These are phyloP conservation scores for honey bee (Apis mellifera) DNA, from an alignment of 1,140 invertebrate genomes.

Conservation along the genomic window Amel_HAv3.1 CM009935.2:6551001-6551500, in stretches of 20 bases:
- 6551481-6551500: not conserved
- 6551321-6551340: constrained; percentile 47
- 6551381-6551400: constrained; percentile 35
- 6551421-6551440: not conserved
- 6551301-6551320: constrained; percentile 59
- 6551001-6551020: constrained; percentile 88
- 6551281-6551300: not conserved
- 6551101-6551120: not conserved
- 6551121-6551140: not conserved
- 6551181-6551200: not conserved
- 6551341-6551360: constrained; percentile 45
- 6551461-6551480: not conserved
- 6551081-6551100: not conserved
- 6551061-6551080: constrained; percentile 83
- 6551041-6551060: constrained; percentile 84
- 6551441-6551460: not conserved
- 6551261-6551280: not conserved
- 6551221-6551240: no score
- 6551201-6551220: not conserved
- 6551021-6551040: constrained; percentile 94
- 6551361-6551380: constrained; percentile 42
- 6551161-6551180: constrained; percentile 12
- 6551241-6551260: no score
- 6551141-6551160: not conserved
- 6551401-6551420: not conserved